These are phyloP conservation scores for Phoxinus phoxinus DNA, from an alignment of 2,113 vertebrate species.

Conservation along the genomic window DNA sequence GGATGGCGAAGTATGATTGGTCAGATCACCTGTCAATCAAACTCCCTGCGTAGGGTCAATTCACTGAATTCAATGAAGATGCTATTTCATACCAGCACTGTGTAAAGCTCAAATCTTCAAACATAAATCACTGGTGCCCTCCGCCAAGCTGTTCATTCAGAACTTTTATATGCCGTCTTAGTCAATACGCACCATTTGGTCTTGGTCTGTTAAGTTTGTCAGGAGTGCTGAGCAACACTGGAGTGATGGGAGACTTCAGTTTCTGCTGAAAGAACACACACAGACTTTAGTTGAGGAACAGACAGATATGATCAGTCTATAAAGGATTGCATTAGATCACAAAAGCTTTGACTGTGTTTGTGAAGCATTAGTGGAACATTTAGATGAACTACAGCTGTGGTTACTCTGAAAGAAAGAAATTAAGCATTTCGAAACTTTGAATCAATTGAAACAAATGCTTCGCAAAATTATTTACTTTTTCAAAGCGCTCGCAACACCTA, in stretches of 20 bases:
- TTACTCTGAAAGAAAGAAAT: too few species aligned
- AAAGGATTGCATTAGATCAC: background rate
- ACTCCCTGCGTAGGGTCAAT: too few species aligned
- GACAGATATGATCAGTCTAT: background rate
- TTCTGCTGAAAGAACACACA: constrained; percentile 67
- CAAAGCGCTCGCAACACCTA: too few species aligned
- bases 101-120: constrained; percentile 9
- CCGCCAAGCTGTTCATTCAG: background rate
- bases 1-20: too few species aligned
- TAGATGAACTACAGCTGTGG: too few species aligned
- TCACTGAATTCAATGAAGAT: background rate
- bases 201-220: constrained; percentile 34
- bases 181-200: constrained; percentile 61
- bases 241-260: constrained; percentile 73
- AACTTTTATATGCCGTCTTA: background rate
- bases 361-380: too few species aligned
- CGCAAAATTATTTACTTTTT: too few species aligned
- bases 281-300: background rate
- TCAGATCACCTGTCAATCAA: too few species aligned
- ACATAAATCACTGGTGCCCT: background rate
- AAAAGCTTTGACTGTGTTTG: too few species aligned
- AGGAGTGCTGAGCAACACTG: constrained; percentile 61
- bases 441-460: too few species aligned
- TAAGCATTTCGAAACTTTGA: too few species aligned
- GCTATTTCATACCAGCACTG: background rate